Evolutionary conservation across 1,140 invertebrate species (phyloP).

Genomic region (Apis cerana): DNA sequence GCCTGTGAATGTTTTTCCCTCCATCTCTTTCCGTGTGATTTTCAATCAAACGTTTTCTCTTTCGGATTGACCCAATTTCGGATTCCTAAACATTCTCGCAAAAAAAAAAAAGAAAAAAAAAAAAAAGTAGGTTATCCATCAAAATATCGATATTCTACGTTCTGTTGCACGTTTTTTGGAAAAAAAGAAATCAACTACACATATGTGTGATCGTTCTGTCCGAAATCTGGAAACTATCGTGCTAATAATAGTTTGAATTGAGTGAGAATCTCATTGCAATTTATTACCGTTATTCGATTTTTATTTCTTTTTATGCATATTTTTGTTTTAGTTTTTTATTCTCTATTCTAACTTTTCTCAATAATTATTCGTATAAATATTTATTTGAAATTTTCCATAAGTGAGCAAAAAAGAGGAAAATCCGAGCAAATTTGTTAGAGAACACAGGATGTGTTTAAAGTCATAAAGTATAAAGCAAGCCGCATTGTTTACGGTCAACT

Average conservation of each 20-base stretch:
- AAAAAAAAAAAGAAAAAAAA: neutral
- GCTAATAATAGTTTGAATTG: too few relatives aligned
- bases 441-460: neutral
- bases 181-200: neutral
- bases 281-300: too few relatives aligned
- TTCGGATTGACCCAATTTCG: neutral
- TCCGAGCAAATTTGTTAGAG: neutral
- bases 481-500: slow-evolving; percentile 33
- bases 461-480: slow-evolving; percentile 33
- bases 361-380: neutral
- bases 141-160: slow-evolving; percentile 11
- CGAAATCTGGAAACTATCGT: neutral
- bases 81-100: neutral
- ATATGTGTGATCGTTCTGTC: neutral
- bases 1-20: neutral
- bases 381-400: neutral
- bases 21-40: neutral
- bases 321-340: too few relatives aligned
- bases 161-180: too few relatives aligned
- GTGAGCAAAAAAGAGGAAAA: neutral
- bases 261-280: too few relatives aligned
- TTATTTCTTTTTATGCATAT: too few relatives aligned
- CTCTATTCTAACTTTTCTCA: neutral
- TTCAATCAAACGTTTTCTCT: slow-evolving; percentile 3
- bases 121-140: slow-evolving; percentile 1